Evolutionary conservation across 2,797 vertebrate genomes (phyloP), one percentile per base, ranked within the genome.

Genomic region (Chrysocyon brachyurus): DNA sequence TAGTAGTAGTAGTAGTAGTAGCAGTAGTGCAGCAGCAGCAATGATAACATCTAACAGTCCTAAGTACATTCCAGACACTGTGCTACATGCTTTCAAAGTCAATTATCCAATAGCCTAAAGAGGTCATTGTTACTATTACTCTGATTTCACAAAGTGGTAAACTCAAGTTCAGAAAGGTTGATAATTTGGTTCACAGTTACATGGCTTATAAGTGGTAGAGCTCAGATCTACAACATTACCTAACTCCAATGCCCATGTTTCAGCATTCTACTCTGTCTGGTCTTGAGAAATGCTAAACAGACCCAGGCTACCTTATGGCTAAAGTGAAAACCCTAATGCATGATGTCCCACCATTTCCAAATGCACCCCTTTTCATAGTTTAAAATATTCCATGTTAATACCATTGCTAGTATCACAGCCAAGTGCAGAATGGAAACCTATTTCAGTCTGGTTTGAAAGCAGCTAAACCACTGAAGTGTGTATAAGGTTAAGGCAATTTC

Each of bases 271-370:
- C 14, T 4, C 64, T n/a, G 46, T 3, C 4, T 36, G 7, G 52
- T 93, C 36, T 85, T 81, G 59, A 91, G 61, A 87, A 93, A 89
- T 12, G 19, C 26, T 83, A 33, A 78, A 28, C 21, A 94, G 52
- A 54, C 26, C 24, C 21, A 75, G 52, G 0, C 36, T 90, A 64
- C 54, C 66, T n/a, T 36, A 7, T 6, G 16, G 36, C 26, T 54
- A 36, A 66, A 52, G 6, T 73, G 21, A 63, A 97, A 87, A 33
- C 14, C 26, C 26, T 49, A 75, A 33, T 31, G 24, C 3, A 0
- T 52, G 33, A 81, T 78, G 19, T 59, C 59, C 14, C 40, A 26
- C 56, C 91, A 77, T 59, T 81, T n/a, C 54, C 12, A 91, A 75
- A 36, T 78, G 56, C 4, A 17, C 24, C 36, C 57, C 15, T 87